Percentiles rank a stretch among this genome's conserved stretches.
These are phyloP conservation scores for Sceloporus undulatus DNA, from an alignment of 2,113 vertebrate species.

Conservation along the genomic window DNA sequence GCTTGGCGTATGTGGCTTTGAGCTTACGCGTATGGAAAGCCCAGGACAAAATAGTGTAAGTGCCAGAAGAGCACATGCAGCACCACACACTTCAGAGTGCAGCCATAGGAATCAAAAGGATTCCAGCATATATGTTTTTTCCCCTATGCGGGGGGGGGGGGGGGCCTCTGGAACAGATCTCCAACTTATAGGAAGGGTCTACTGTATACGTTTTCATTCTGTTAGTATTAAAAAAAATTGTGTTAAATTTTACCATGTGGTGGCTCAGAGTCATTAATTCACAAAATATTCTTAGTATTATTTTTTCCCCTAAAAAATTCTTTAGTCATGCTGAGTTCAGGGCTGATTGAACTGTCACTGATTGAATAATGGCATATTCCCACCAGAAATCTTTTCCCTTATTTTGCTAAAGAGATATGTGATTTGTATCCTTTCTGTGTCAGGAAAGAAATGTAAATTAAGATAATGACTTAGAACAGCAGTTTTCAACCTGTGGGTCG, in stretches of 20 bases:
- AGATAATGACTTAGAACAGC: background rate
- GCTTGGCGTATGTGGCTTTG: too few relatives aligned
- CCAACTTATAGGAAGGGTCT: too few relatives aligned
- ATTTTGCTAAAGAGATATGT: background rate
- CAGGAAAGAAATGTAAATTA: background rate
- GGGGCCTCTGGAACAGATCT: too few relatives aligned
- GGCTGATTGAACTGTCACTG: background rate
- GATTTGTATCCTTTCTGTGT: background rate
- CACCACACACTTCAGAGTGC: too few relatives aligned
- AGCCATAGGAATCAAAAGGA: too few relatives aligned
- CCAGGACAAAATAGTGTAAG: too few relatives aligned
- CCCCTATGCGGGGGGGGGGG: too few relatives aligned
- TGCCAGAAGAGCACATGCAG: too few relatives aligned
- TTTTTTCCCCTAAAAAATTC: background rate
- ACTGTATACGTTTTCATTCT: too few relatives aligned
- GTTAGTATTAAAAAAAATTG: background rate
- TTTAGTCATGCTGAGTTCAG: background rate
- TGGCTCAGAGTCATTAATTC: background rate
- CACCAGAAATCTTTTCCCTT: background rate
- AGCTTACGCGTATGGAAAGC: too few relatives aligned
- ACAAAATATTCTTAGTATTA: background rate
- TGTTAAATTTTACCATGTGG: background rate
- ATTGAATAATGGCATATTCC: background rate
- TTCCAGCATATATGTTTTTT: too few relatives aligned
- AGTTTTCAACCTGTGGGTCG: too few relatives aligned